These are phyloP conservation scores for Sinocyclocheilus anophthalmus DNA, from an alignment of 2,113 vertebrate species.

Conservation along the genomic window DNA sequence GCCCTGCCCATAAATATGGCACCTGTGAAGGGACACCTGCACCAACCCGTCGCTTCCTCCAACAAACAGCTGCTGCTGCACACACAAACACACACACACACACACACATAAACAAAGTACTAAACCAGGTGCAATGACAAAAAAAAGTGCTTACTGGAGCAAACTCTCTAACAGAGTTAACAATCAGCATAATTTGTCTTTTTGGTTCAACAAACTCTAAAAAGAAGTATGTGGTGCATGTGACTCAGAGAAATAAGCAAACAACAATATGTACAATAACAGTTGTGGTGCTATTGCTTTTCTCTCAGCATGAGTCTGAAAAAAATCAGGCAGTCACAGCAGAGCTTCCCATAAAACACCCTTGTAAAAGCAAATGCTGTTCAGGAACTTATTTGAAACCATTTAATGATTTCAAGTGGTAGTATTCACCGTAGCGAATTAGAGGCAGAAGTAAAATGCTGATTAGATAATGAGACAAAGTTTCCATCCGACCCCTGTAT, in stretches of 20 bases:
- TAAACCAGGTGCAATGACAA: constrained; percentile 35
- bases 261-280: neutral
- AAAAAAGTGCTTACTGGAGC: constrained; percentile 43
- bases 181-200: constrained; percentile 29
- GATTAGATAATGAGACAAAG: neutral
- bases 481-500: neutral
- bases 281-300: neutral
- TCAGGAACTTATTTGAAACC: neutral
- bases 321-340: neutral
- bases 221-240: neutral
- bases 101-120: constrained; percentile 36
- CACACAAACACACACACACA: constrained; percentile 46
- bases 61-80: constrained; percentile 93
- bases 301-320: neutral
- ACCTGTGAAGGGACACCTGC: constrained; percentile 93
- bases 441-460: neutral
- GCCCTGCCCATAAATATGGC: constrained; percentile 91
- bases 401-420: neutral
- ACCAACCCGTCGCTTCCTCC: constrained; percentile 88
- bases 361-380: constrained; percentile 7
- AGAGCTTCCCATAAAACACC: neutral
- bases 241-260: neutral
- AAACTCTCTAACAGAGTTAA: constrained; percentile 11
- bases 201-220: neutral
- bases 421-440: neutral